phyloP scores from a whole-genome alignment of 2,113 vertebrate genomes.

The Thinocorus orbignyianus region DNA sequence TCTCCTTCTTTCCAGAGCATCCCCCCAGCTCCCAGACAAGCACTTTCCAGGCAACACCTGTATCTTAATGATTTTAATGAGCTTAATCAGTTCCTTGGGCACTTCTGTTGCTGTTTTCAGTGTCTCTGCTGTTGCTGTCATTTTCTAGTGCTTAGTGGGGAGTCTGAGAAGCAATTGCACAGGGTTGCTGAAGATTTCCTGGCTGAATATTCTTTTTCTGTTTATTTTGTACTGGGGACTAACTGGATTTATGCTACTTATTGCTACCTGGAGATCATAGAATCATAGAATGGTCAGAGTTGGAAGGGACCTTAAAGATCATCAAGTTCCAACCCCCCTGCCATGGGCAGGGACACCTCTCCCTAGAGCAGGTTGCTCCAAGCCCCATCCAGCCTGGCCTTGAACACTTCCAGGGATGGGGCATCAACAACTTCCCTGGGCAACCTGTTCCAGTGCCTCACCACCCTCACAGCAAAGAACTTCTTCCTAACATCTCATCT shows the following conservation, averaged over 20 bases:
- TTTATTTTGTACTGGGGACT: background rate
- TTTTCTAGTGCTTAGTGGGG: background rate
- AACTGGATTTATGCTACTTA: background rate
- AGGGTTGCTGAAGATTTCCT: background rate
- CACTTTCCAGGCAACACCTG: background rate
- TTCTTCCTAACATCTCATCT: no score
- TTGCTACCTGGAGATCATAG: background rate
- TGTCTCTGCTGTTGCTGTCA: background rate
- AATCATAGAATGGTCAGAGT: no score
- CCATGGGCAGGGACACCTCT: no score
- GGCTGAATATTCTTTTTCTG: background rate
- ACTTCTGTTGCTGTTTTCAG: background rate
- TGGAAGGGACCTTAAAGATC: no score
- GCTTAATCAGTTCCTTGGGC: background rate
- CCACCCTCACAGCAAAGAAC: no score
- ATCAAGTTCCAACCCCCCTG: no score
- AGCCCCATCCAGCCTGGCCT: no score
- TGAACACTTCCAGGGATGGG: no score
- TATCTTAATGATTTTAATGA: background rate
- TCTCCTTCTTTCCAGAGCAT: background rate
- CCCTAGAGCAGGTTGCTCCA: no score
- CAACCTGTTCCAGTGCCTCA: no score
- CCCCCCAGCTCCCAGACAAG: background rate
- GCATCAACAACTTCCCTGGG: no score
- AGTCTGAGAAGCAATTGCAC: background rate